Evolutionary conservation across 2,888 invertebrate genomes (phyloP).

Genomic region (Thera britannica): DNA sequence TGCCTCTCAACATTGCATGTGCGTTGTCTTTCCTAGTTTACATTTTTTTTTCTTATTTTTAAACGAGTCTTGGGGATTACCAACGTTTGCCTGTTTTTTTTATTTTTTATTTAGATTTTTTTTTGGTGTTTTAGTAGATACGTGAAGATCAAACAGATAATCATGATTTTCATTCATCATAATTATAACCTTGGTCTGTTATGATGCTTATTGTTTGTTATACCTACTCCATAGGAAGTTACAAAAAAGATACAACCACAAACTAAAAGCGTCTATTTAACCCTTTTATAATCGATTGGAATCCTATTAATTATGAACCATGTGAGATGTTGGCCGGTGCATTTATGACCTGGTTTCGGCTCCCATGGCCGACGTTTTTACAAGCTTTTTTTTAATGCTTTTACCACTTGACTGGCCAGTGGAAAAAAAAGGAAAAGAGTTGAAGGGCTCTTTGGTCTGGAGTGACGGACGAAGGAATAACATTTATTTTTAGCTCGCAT

Average conservation of each 20-base stretch:
- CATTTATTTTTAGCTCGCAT: slow-evolving; percentile 38
- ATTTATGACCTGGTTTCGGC: slow-evolving; percentile 74
- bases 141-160: too few species aligned
- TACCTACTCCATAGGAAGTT: neutral
- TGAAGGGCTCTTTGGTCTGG: slow-evolving; percentile 47
- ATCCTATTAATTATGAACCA: slow-evolving; percentile 40
- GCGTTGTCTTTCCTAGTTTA: too few species aligned
- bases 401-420: slow-evolving; percentile 73
- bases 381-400: slow-evolving; percentile 62
- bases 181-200: too few species aligned
- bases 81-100: too few species aligned
- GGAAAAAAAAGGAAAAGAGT: slow-evolving; percentile 52
- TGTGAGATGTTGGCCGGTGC: slow-evolving; percentile 46
- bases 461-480: slow-evolving; percentile 48
- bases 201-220: neutral
- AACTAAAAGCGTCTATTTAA: slow-evolving; percentile 13
- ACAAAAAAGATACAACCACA: slow-evolving; percentile 5
- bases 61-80: too few species aligned
- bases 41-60: too few species aligned
- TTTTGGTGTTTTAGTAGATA: too few species aligned
- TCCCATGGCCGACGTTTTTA: slow-evolving; percentile 61
- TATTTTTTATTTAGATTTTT: too few species aligned
- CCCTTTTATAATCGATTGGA: slow-evolving; percentile 31
- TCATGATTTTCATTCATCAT: too few species aligned
- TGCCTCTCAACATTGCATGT: too few species aligned